Percentiles rank a stretch among this genome's conserved stretches.
These are phyloP conservation scores for Ornithoptera alexandrae DNA, from an alignment of 2,888 invertebrate species.

Conservation along the genomic window DNA sequence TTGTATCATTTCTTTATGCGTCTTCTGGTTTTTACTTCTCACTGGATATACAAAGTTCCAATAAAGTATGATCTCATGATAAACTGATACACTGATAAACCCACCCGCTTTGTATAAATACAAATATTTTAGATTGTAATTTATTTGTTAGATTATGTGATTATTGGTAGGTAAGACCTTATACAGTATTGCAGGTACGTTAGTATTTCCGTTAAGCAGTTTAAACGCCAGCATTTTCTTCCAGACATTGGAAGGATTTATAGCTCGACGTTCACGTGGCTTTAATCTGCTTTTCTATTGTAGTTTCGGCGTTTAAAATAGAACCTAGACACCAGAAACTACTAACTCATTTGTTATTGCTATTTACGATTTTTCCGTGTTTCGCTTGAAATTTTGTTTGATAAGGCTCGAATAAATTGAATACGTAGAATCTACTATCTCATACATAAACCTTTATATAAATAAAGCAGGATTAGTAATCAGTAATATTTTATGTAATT, in stretches of 20 bases:
- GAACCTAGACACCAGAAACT: slow-evolving; percentile 4
- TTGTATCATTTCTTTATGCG: no score
- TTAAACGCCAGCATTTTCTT: slow-evolving; percentile 3
- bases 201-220: slow-evolving; percentile 4
- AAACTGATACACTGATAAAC: no score
- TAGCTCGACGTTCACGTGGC: background rate
- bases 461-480: no score
- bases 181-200: background rate
- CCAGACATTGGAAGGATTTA: slow-evolving; percentile 5
- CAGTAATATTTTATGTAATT: background rate
- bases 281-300: slow-evolving; percentile 7
- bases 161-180: background rate
- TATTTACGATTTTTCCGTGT: background rate
- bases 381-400: background rate
- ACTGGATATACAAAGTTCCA: background rate
- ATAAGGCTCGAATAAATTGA: background rate
- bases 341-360: background rate
- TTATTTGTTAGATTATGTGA: background rate
- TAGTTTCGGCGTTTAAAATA: slow-evolving; percentile 8
- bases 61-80: background rate
- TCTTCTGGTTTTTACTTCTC: no score
- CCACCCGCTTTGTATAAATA: background rate
- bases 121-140: background rate
- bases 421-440: background rate
- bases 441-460: no score